Percentiles rank a stretch among this genome's conserved stretches.
Conservation (phyloP, 2,797 vertebrate genomes). For the Cheirogaleus major region DNA sequence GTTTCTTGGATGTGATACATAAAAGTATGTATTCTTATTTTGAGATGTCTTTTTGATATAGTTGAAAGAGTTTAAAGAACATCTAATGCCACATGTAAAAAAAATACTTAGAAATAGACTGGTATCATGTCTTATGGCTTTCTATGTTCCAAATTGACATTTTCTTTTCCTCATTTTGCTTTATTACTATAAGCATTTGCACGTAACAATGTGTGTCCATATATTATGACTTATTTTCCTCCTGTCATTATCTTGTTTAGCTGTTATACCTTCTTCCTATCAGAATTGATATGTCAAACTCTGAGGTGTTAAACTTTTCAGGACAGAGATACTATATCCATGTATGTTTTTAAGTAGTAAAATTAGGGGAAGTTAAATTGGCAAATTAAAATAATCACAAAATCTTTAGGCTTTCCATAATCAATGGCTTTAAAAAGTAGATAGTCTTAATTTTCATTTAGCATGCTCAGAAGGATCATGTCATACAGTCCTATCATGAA, state of each 20-base stretch:
- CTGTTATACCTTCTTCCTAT: slow-evolving; percentile 34
- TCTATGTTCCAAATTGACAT: slow-evolving; percentile 39
- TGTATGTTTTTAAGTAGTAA: slow-evolving; percentile 67
- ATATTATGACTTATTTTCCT: slow-evolving; percentile 45
- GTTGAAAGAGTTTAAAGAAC: slow-evolving; percentile 75
- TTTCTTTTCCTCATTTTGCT: slow-evolving; percentile 54
- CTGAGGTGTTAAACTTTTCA: slow-evolving; percentile 47
- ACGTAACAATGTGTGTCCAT: slow-evolving; percentile 40
- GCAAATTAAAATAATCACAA: slow-evolving; percentile 69
- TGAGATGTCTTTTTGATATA: slow-evolving; percentile 81
- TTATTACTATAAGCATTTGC: slow-evolving; percentile 58
- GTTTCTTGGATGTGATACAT: slow-evolving; percentile 64
- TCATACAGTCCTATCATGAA: slow-evolving; percentile 1
- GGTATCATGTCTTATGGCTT: slow-evolving; percentile 31
- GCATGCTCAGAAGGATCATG: slow-evolving; percentile 27
- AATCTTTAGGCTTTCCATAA: slow-evolving; percentile 40
- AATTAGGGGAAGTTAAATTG: slow-evolving; percentile 56
- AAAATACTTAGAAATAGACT: slow-evolving; percentile 38
- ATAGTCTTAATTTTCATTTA: slow-evolving; percentile 33
- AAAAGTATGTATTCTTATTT: slow-evolving; percentile 75
- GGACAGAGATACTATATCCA: slow-evolving; percentile 61
- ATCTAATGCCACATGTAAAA: slow-evolving; percentile 70
- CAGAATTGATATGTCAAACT: slow-evolving; percentile 56
- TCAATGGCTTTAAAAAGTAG: slow-evolving; percentile 44
- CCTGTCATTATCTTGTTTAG: not conserved